Evolutionary conservation across 2,888 invertebrate genomes (phyloP), one percentile per base, ranked within the genome.

Genomic region (Chamaedrilus cognettii): DNA sequence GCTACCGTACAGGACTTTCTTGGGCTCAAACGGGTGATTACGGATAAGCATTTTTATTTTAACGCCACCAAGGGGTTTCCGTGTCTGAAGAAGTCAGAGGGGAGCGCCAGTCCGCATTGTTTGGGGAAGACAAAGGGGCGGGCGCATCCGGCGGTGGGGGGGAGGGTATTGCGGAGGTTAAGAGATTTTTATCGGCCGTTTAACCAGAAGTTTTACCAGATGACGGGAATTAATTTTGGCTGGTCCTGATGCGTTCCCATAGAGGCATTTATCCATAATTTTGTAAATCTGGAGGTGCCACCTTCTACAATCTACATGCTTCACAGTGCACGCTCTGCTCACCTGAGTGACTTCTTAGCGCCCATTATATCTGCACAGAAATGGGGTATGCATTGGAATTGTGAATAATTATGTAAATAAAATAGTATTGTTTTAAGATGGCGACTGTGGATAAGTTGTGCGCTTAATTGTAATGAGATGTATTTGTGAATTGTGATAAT

Each of bases 1-100:
- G 64, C 69, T 19, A 74, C 75, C 60, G 77, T 83, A 7, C 82
- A 83, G 70, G 69, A 71, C 7, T 83, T 83, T 67, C 71, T 83
- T n/a, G 78, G 80, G 1, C 64, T 83, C 33, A 70, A 75, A 30
- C 79, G 78, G 65, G 63, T 70, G 60, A 74, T 83, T 15, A 77
- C 77, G n/a, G 71, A 76, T 34, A 91, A 92, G 83, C 93, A 95
- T 85, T 94, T 98, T 85, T 95, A 96, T 86, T 98, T 94, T 86
- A 97, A 99, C 86, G 91, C 91, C 85, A 95, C 94, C 23, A 95
- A 96, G 85, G 95, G 97, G 69, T 95, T 99, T 86, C 97, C 92
- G 85, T 97, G 97, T 83, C 83, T 86, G 70, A 75, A 83, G 33
- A 51, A 60, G 52, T 30, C 60, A 31, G 51, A 62, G 28, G 42